Conservation (phyloP, 92 coral and sea anemone genomes). For the Actinostola sp. region DNA sequence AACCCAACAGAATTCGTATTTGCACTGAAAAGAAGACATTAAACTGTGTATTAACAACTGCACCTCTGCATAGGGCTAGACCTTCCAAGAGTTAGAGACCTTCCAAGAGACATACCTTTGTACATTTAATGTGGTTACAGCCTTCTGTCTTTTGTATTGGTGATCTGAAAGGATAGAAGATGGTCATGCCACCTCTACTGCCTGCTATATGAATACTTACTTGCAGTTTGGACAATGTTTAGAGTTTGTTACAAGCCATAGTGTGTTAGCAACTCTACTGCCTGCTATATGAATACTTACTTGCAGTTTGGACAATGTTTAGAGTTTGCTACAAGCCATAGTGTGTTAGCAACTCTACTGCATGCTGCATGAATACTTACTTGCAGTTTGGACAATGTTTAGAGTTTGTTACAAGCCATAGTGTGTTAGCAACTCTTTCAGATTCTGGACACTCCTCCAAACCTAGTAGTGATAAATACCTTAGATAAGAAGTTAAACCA, state of each 20-base stretch:
- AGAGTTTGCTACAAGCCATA: constrained; percentile 89
- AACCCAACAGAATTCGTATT: constrained; percentile 94
- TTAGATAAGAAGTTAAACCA: too few relatives aligned
- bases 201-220: too few relatives aligned
- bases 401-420: constrained; percentile 97
- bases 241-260: constrained; percentile 89
- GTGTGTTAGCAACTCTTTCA: constrained; percentile 87
- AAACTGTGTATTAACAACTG: neutral
- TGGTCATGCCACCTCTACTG: too few relatives aligned
- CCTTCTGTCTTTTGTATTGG: constrained; percentile 99
- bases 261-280: too few relatives aligned
- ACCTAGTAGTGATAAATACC: too few relatives aligned
- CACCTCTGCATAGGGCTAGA: too few relatives aligned
- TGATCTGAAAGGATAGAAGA: constrained; percentile 67
- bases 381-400: constrained; percentile 98
- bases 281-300: too few relatives aligned
- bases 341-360: constrained; percentile 82
- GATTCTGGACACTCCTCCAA: constrained; percentile 95
- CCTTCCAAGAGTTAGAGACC: too few relatives aligned
- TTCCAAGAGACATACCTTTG: constrained; percentile 93
- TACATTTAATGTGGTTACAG: constrained; percentile 94
- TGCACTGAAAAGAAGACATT: constrained; percentile 58
- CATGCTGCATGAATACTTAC: too few relatives aligned
- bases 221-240: too few relatives aligned
- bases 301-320: too few relatives aligned